Percentiles rank a stretch among this genome's conserved stretches.
phyloP scores from a whole-genome alignment of 2,113 vertebrate species.

The Prunella himalayana region DNA sequence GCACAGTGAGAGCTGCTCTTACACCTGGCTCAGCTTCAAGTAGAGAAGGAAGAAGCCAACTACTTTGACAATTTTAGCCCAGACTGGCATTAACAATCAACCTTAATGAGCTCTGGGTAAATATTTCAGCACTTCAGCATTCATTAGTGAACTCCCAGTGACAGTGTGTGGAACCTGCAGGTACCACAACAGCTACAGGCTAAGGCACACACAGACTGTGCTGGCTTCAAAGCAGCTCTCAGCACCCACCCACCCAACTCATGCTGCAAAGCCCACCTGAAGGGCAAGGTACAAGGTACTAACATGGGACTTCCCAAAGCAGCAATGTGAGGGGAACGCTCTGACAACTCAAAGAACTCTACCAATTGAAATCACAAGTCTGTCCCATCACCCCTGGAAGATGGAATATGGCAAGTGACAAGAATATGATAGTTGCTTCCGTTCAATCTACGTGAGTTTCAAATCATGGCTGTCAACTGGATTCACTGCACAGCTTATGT shows the following conservation, averaged over 20 bases:
- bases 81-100: background rate
- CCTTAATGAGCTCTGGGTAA: background rate
- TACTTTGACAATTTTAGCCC: background rate
- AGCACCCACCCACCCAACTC: background rate
- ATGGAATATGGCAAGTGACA: background rate
- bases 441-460: background rate
- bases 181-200: background rate
- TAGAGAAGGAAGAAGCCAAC: background rate
- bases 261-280: background rate
- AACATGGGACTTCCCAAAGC: background rate
- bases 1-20: background rate
- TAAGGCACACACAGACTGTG: background rate
- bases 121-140: background rate
- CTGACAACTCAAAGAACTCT: background rate
- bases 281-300: background rate
- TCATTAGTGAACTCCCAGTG: background rate
- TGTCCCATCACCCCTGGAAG: background rate
- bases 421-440: background rate
- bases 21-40: background rate
- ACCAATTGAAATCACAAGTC: background rate
- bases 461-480: background rate
- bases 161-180: background rate
- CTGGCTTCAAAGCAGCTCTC: background rate
- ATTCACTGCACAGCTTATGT: background rate
- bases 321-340: background rate